These are phyloP conservation scores for Metridium senile DNA, from an alignment of 92 coral and sea anemone genomes.

Conservation along the genomic window DNA sequence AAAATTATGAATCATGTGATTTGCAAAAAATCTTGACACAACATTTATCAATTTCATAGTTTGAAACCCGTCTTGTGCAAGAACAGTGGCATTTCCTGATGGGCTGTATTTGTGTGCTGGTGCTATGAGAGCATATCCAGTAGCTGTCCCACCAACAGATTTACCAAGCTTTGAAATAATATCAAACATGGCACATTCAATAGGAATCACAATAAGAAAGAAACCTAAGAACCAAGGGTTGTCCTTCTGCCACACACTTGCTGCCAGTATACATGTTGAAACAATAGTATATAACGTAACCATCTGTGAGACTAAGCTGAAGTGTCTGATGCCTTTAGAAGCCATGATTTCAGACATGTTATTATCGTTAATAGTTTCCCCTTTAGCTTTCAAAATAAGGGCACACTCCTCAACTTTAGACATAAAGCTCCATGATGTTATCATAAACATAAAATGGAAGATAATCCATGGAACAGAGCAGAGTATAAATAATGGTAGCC, in stretches of 20 bases:
- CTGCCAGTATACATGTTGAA: conserved; percentile 67
- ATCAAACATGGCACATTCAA: conserved; percentile 82
- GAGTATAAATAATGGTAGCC: conserved; percentile 72
- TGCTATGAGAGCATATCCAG: conserved; percentile 93
- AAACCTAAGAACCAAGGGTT: conserved; percentile 82
- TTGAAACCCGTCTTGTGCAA: conserved; percentile 83
- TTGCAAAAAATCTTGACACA: conserved; percentile 85
- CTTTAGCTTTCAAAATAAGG: conserved; percentile 61
- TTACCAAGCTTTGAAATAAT: conserved; percentile 90
- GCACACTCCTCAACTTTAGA: conserved; percentile 95
- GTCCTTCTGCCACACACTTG: conserved; percentile 84
- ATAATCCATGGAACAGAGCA: conserved; percentile 77
- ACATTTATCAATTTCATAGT: conserved; percentile 77
- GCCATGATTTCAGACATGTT: conserved; percentile 94
- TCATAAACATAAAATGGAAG: conserved; percentile 84
- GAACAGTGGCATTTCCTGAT: conserved; percentile 65
- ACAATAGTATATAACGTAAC: conserved; percentile 81
- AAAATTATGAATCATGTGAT: conserved; percentile 91
- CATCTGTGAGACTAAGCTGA: conserved; percentile 89
- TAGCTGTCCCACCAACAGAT: conserved; percentile 97
- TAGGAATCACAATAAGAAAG: conserved; percentile 80
- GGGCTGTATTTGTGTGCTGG: conserved; percentile 87
- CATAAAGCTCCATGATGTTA: conserved; percentile 93
- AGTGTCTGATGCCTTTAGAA: conserved; percentile 90
- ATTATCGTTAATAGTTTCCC: conserved; percentile 69